A percentile compares a stretch with the other conserved stretches of the same genome.
phyloP scores from a whole-genome alignment of 1,140 invertebrate species.

The Adoxophyes honmai region DNA sequence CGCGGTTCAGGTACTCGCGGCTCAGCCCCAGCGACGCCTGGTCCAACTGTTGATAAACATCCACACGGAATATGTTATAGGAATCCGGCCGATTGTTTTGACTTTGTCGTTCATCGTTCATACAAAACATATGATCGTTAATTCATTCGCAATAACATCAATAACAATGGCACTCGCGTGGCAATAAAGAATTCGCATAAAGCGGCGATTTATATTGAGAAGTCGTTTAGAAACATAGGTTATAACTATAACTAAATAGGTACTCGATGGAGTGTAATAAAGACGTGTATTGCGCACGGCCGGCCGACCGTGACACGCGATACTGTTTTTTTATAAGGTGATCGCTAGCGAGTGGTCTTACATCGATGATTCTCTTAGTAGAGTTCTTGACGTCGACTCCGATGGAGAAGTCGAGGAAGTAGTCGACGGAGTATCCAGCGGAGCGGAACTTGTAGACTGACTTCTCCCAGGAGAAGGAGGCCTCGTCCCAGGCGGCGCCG shows the following conservation, averaged over 20 bases:
- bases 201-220: not conserved
- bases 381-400: conserved; percentile 95
- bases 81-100: not conserved
- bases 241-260: too few species aligned
- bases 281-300: not conserved
- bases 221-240: too few species aligned
- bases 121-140: not conserved
- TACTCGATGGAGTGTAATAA: too few species aligned
- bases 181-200: conserved; percentile 22
- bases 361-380: conserved; percentile 90
- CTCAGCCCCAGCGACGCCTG: conserved; percentile 93
- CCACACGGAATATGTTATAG: conserved; percentile 3
- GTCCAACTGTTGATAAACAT: conserved; percentile 84
- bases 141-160: conserved; percentile 17
- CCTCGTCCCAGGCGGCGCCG: conserved; percentile 85
- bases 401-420: conserved; percentile 95
- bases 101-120: too few species aligned
- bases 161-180: conserved; percentile 21
- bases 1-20: conserved; percentile 93
- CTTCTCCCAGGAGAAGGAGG: conserved; percentile 87
- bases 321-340: too few species aligned
- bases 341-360: conserved; percentile 72
- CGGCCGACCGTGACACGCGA: conserved; percentile 22
- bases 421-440: conserved; percentile 91
- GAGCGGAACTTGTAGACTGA: conserved; percentile 88